Percentiles rank a stretch among this genome's conserved stretches.
Evolutionary conservation across 2,888 invertebrate genomes (phyloP).

Genomic region (Tubiluchus corallicola): DNA sequence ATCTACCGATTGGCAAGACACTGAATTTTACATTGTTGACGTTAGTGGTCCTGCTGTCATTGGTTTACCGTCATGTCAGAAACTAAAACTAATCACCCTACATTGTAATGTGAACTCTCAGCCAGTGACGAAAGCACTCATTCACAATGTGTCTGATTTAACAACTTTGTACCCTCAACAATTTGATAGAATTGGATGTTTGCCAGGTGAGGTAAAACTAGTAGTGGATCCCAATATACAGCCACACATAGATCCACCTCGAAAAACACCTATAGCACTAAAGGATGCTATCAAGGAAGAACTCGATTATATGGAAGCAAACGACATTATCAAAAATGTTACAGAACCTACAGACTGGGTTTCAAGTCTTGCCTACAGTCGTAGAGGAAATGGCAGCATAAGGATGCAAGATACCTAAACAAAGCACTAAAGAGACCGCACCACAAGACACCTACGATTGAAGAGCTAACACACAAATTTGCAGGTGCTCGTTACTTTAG

Average conservation of each 20-base stretch:
- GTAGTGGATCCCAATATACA: background rate
- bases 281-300: constrained; percentile 1
- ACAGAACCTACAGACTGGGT: constrained; percentile 10
- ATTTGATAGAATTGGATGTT: constrained; percentile 5
- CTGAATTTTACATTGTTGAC: constrained; percentile 11
- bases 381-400: constrained; percentile 6
- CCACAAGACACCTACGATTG: too few species aligned
- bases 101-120: constrained; percentile 7
- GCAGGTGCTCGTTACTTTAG: constrained; percentile 11
- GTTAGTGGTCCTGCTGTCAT: constrained; percentile 10
- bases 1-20: background rate
- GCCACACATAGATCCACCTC: constrained; percentile 4
- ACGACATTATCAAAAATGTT: constrained; percentile 10
- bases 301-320: constrained; percentile 10
- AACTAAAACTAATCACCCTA: constrained; percentile 9
- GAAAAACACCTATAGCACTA: background rate
- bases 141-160: too few species aligned
- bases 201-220: constrained; percentile 4
- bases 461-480: constrained; percentile 13
- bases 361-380: constrained; percentile 7
- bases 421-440: constrained; percentile 11
- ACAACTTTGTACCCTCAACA: too few species aligned
- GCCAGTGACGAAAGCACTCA: too few species aligned
- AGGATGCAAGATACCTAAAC: constrained; percentile 13
- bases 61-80: constrained; percentile 10